A percentile compares a stretch with the other conserved stretches of the same genome.
Evolutionary conservation across 2,888 invertebrate genomes (phyloP).

Genomic region (Athalia circularis): DNA sequence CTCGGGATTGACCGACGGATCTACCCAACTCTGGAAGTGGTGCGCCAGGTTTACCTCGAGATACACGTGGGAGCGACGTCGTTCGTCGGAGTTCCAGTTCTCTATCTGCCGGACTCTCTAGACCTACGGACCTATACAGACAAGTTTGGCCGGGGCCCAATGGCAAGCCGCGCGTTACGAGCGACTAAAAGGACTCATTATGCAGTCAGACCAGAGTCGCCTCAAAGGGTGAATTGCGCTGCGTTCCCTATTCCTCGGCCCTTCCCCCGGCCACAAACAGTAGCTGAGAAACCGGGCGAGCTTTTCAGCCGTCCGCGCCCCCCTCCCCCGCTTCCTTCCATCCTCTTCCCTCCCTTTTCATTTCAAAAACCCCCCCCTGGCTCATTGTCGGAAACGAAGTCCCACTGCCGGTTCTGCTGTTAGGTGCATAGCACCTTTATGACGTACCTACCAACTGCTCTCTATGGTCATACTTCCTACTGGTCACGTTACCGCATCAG

Average conservation of each 20-base stretch:
- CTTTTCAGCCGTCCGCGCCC: conserved; percentile 16
- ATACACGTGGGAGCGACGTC: too few species aligned
- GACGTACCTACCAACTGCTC: too few species aligned
- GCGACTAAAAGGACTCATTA: conserved; percentile 63
- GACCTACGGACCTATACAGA: conserved; percentile 13
- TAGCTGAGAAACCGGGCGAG: conserved; percentile 4
- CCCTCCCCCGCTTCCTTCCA: conserved; percentile 23
- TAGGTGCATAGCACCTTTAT: too few species aligned
- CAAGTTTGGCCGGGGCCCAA: conserved; percentile 13
- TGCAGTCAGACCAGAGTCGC: conserved; percentile 58
- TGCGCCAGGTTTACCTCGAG: too few species aligned
- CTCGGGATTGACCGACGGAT: too few species aligned
- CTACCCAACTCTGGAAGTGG: too few species aligned
- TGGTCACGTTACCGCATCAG: too few species aligned
- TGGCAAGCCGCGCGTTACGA: neutral
- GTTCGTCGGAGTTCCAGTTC: too few species aligned
- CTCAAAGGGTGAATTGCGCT: conserved; percentile 57
- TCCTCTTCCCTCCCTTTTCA: conserved; percentile 33
- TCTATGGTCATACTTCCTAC: too few species aligned
- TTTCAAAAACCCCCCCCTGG: neutral
- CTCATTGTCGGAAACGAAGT: too few species aligned
- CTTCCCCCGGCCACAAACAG: conserved; percentile 9
- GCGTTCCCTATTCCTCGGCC: conserved; percentile 8
- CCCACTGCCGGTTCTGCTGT: too few species aligned
- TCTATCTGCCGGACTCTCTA: too few species aligned